phyloP scores from a whole-genome alignment of 2,797 vertebrate genomes.

The Sebastes vulpes region DNA sequence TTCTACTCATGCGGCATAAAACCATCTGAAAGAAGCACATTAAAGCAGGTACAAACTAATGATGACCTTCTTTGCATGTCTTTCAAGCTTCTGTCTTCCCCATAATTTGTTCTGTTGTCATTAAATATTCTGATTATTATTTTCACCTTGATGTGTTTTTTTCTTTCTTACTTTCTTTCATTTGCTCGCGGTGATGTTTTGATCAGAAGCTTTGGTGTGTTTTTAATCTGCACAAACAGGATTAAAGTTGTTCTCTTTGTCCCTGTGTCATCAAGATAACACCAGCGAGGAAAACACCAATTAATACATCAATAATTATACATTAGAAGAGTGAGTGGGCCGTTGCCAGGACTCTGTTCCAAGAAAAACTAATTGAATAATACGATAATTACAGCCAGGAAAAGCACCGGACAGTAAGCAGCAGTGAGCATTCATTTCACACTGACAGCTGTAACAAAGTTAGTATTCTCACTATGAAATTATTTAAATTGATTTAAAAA shows the following conservation, averaged over 20 bases:
- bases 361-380: conserved; percentile 52
- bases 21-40: conserved; percentile 4
- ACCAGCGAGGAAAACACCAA: conserved; percentile 4
- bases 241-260: not conserved
- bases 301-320: conserved; percentile 9
- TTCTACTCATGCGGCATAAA: not conserved
- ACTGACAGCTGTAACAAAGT: conserved; percentile 15
- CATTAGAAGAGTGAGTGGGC: conserved; percentile 16
- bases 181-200: not conserved
- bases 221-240: not conserved
- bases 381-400: conserved; percentile 31
- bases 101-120: not conserved
- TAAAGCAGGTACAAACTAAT: not conserved
- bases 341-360: conserved; percentile 14
- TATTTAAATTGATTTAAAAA: not conserved
- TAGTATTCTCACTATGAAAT: not conserved
- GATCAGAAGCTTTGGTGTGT: not conserved
- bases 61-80: not conserved
- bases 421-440: not conserved
- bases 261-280: not conserved
- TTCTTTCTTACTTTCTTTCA: not conserved
- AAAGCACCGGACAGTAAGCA: not conserved
- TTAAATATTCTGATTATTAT: not conserved
- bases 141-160: not conserved
- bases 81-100: not conserved